Evolutionary conservation across 2,797 vertebrate species (phyloP).

Genomic region (Sebastes trivittatus): DNA sequence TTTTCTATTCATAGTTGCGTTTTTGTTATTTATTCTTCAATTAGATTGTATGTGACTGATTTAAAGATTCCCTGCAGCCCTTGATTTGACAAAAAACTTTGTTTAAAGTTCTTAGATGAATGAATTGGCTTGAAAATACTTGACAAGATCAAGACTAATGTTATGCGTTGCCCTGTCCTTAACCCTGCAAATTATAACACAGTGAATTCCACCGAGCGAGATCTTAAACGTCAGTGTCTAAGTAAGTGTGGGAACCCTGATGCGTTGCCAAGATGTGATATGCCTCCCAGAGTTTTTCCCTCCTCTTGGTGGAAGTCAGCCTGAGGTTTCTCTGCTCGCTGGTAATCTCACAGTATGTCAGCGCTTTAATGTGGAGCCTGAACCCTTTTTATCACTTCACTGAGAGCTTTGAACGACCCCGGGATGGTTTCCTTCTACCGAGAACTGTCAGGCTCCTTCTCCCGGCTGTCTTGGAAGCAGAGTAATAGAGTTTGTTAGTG

Average conservation of each 20-base stretch:
- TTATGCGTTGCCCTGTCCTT: neutral
- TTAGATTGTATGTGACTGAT: neutral
- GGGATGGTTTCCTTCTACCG: neutral
- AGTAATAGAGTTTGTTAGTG: conserved; percentile 44
- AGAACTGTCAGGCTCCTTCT: conserved; percentile 32
- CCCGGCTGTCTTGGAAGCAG: neutral
- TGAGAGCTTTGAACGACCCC: conserved; percentile 28
- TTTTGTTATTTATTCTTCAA: neutral
- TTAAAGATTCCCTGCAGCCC: neutral
- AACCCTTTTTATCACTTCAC: neutral
- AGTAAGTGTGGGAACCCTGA: conserved; percentile 26
- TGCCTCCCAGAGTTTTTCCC: conserved; percentile 7
- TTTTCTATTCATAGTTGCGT: conserved; percentile 5
- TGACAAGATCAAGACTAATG: neutral
- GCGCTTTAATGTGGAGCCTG: conserved; percentile 16
- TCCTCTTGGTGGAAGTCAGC: conserved; percentile 15
- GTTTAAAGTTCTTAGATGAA: neutral
- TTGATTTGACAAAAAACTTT: neutral
- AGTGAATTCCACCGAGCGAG: neutral
- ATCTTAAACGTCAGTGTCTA: neutral
- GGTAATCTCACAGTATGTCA: conserved; percentile 39
- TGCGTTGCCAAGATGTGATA: conserved; percentile 9
- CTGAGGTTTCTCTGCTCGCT: conserved; percentile 20
- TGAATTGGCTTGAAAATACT: neutral
- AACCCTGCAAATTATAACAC: neutral